Evolutionary conservation across 2,888 invertebrate genomes (phyloP).

Genomic region (Zonitis immaculata): DNA sequence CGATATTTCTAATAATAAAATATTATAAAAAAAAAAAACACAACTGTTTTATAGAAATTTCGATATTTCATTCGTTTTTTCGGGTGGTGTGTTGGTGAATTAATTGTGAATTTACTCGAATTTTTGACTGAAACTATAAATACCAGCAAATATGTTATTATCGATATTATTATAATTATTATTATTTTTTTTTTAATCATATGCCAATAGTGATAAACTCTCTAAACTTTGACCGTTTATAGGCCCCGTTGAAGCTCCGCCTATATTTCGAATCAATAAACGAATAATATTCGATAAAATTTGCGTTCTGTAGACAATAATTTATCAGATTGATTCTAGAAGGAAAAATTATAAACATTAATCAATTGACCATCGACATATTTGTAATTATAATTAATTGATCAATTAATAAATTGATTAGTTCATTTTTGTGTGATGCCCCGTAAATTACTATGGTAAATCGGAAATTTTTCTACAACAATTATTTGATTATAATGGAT

Average conservation of each 20-base stretch:
- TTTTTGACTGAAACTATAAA: background rate
- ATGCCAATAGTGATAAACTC: conserved; percentile 26
- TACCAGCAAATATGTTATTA: background rate
- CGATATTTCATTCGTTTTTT: no score
- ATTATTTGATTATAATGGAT: conserved; percentile 42
- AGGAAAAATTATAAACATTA: no score
- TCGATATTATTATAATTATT: background rate
- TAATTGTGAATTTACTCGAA: no score
- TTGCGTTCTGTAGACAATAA: no score
- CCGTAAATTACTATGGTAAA: conserved; percentile 38
- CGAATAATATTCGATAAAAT: no score
- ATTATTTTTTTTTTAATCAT: conserved; percentile 1
- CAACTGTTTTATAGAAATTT: no score
- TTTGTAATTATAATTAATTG: background rate
- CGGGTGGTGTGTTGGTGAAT: no score
- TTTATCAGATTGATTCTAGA: no score
- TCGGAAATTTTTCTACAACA: conserved; percentile 42
- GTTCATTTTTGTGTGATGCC: background rate
- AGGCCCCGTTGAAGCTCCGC: conserved; percentile 12
- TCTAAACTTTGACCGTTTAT: conserved; percentile 29
- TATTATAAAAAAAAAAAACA: no score
- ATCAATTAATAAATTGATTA: background rate
- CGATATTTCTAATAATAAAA: no score
- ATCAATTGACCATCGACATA: background rate
- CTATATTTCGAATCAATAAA: background rate